Evolutionary conservation across 2,113 vertebrate species (phyloP), one percentile per base, ranked within the genome.

Genomic region (Phycodurus eques): DNA sequence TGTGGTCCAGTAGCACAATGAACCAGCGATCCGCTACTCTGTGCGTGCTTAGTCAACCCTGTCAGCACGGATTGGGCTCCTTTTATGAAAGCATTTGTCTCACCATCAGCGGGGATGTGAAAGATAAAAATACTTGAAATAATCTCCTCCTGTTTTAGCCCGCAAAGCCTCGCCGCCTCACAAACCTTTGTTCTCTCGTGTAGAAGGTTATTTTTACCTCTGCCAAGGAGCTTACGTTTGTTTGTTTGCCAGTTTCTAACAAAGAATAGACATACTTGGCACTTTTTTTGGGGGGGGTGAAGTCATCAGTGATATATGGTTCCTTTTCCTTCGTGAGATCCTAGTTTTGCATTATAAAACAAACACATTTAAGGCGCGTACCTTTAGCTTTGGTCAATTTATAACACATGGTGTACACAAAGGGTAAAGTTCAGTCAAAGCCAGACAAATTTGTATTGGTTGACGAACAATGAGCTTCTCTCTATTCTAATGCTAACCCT

Each of bases 1-100:
- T 43, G 63, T 74, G 35, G 57, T 47, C 76, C 46, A 59, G 68
- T 71, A 69, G 39, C 59, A 67, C 20, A 39, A 76, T 79, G 65
- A 75, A 74, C 81, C 83, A 83, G 31, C 8, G 2, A 73, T 73
- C 47, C 53, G 64, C 78, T 66, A 69, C 14, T 73, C 42, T 49
- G 51, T 59, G 54, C 71, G 49, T 60, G 49, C 72, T 57, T 67
- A 73, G 39, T 61, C 73, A 59, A 70, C 56, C 10, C 20, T 76
- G 79, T 77, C 76, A 71, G 66, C 77, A 49, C 68, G 19, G 39
- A 70, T 68, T 65, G 65, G 47, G 57, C 78, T 60, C 19, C 14
- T 57, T 33, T 72, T 46, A 64, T 56, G 46, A 67, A 59, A 71
- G 54, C 43, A 67, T 59, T 68, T 74, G 31, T 68, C 13, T 66